Evolutionary conservation across 2,113 vertebrate species (phyloP).

Genomic region (Anhinga anhinga): DNA sequence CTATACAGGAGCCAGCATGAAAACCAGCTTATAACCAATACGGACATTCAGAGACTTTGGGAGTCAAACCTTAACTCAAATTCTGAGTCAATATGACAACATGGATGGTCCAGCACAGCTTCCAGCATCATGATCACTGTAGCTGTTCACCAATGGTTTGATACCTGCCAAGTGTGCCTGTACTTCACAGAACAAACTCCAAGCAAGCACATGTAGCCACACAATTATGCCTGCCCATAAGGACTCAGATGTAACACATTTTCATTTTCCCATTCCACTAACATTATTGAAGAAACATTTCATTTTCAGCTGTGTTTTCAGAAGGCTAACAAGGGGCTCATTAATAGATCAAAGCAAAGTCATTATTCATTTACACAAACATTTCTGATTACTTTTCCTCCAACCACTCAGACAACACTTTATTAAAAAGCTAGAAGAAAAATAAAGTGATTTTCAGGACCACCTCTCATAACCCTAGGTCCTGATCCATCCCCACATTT

Average conservation of each 20-base stretch:
- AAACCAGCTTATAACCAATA: neutral
- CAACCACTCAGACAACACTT: neutral
- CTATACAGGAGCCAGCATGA: neutral
- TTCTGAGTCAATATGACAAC: neutral
- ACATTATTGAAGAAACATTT: constrained; percentile 32
- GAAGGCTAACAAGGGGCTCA: constrained; percentile 1
- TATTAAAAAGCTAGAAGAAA: neutral
- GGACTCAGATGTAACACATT: neutral
- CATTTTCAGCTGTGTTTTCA: constrained; percentile 38
- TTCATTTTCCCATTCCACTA: neutral
- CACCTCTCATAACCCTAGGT: neutral
- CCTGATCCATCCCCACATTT: neutral
- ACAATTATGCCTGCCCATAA: neutral
- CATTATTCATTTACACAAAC: constrained; percentile 41
- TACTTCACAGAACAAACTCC: neutral
- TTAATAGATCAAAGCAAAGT: constrained; percentile 43
- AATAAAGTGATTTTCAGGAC: neutral
- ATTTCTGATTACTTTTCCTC: constrained; percentile 38
- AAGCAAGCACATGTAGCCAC: neutral
- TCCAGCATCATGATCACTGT: neutral
- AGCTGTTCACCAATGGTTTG: neutral
- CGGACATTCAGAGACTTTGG: accelerated
- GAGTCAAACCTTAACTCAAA: neutral
- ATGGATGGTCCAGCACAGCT: neutral
- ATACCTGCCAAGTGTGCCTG: neutral